A percentile compares a stretch with the other conserved stretches of the same genome.
Conservation (phyloP, 2,797 vertebrate genomes). For the Spinus pinus region DNA sequence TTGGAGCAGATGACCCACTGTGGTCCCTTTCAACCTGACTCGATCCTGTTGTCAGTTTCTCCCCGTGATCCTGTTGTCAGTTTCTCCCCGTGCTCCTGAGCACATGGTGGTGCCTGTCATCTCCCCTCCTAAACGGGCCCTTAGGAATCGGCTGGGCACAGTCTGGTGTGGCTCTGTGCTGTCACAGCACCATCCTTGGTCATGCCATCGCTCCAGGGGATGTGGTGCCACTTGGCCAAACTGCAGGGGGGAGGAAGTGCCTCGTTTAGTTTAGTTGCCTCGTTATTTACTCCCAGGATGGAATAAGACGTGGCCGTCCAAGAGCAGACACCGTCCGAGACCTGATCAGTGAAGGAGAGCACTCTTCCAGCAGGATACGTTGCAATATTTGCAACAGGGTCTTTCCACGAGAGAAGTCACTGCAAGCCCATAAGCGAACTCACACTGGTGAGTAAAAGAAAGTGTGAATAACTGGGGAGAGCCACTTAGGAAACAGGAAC, state of each 20-base stretch:
- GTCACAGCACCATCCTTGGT: not conserved
- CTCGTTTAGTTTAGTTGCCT: not conserved
- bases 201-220: fast-evolving
- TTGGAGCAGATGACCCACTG: not conserved
- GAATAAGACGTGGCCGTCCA: constrained; percentile 90
- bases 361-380: constrained; percentile 93
- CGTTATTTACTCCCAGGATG: constrained; percentile 75
- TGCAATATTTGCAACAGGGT: constrained; percentile 97
- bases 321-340: constrained; percentile 93
- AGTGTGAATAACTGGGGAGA: not conserved
- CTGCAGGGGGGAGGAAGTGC: fast-evolving
- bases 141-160: too few relatives aligned
- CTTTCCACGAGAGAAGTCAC: constrained; percentile 94
- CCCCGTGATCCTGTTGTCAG: too few relatives aligned
- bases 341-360: constrained; percentile 93
- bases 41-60: not conserved
- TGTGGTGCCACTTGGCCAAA: fast-evolving
- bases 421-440: constrained; percentile 97
- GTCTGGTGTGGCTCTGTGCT: not conserved
- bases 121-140: fast-evolving
- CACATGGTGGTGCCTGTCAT: fast-evolving
- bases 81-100: not conserved
- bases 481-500: fast-evolving
- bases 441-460: constrained; percentile 86
- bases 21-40: not conserved